Conservation (phyloP, 2,797 vertebrate genomes). For the Halcyon leucocephala region DNA sequence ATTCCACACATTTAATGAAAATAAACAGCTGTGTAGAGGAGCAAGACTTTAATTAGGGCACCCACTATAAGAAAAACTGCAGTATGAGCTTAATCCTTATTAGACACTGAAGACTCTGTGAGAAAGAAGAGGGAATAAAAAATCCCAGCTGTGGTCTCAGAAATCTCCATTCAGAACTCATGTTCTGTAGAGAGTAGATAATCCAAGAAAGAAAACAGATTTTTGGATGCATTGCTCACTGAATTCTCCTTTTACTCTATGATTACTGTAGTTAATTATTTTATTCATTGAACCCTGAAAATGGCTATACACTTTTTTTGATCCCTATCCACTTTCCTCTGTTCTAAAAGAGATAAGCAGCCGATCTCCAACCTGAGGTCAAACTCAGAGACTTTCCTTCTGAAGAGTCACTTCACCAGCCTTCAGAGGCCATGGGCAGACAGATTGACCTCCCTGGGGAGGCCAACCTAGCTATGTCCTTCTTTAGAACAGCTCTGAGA, state of each 20-base stretch:
- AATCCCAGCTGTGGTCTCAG: background rate
- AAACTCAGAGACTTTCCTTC: background rate
- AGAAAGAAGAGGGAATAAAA: background rate
- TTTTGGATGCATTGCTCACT: background rate
- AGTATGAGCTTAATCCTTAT: constrained; percentile 39
- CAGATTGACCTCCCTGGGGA: fast-evolving
- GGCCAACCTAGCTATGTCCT: background rate
- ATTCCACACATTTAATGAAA: background rate
- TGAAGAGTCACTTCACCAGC: background rate
- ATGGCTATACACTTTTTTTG: background rate
- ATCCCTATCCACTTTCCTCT: background rate
- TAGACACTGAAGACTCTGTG: background rate
- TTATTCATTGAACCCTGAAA: background rate
- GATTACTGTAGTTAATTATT: background rate
- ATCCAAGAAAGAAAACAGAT: background rate
- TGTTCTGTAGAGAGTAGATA: background rate
- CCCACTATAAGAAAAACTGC: constrained; percentile 28
- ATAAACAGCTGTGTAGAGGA: constrained; percentile 35
- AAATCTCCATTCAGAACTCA: constrained; percentile 16
- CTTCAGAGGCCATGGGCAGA: fast-evolving
- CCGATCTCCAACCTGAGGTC: background rate
- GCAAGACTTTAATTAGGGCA: constrained; percentile 39
- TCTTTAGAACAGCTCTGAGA: background rate
- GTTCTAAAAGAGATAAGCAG: background rate
- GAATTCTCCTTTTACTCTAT: background rate